A percentile compares a stretch with the other conserved stretches of the same genome.
Evolutionary conservation across 2,888 invertebrate genomes (phyloP).

Genomic region (Malthinus flaveolus): DNA sequence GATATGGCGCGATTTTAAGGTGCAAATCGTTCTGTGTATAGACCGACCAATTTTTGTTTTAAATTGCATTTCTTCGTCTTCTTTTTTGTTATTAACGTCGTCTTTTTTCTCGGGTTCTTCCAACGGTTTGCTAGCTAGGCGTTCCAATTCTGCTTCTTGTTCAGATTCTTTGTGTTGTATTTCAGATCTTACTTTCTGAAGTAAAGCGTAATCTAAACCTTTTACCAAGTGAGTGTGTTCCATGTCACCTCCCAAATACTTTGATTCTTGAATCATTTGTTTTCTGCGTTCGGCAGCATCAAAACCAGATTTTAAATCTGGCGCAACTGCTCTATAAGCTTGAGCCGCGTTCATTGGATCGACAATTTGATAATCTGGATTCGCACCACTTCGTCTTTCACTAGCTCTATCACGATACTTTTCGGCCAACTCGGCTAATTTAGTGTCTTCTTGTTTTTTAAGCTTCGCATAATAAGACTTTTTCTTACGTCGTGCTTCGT

Average conservation of each 20-base stretch:
- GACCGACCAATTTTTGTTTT: constrained; percentile 81
- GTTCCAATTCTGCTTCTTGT: constrained; percentile 81
- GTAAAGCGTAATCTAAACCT: constrained; percentile 79
- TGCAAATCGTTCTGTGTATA: constrained; percentile 69
- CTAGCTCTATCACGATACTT: constrained; percentile 91
- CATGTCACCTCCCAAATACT: constrained; percentile 99
- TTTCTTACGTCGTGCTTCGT: constrained; percentile 86
- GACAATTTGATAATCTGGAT: constrained; percentile 78
- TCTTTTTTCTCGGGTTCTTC: constrained; percentile 55
- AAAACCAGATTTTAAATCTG: constrained; percentile 90
- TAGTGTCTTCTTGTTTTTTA: constrained; percentile 93
- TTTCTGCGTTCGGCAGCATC: constrained; percentile 94
- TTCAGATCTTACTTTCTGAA: constrained; percentile 94
- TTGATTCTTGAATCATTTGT: constrained; percentile 97
- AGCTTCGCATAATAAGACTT: constrained; percentile 93
- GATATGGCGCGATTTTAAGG: constrained; percentile 72
- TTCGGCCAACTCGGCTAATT: constrained; percentile 90
- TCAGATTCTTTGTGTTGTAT: constrained; percentile 79
- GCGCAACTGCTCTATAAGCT: constrained; percentile 83
- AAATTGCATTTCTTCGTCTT: constrained; percentile 77
- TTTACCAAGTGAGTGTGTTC: constrained; percentile 99
- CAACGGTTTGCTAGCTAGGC: constrained; percentile 64
- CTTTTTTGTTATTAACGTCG: constrained; percentile 58
- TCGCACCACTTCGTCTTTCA: constrained; percentile 84
- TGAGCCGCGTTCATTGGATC: constrained; percentile 84